Percentiles rank a stretch among this genome's conserved stretches.
Conservation (phyloP, 2,888 invertebrate genomes). For the Norana najaformis region DNA sequence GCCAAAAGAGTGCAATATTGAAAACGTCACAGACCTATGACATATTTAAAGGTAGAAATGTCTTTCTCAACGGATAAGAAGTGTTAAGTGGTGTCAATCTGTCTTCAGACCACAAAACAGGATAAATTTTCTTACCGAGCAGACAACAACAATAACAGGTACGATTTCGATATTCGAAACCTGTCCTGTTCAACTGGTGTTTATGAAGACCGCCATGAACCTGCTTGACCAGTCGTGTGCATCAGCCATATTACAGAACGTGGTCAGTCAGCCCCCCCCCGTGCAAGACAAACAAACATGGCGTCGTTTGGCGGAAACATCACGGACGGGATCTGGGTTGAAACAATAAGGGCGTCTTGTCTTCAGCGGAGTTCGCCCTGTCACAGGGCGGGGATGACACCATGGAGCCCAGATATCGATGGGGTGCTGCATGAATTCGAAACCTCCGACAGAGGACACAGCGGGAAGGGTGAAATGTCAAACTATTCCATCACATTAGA, state of each 20-base stretch:
- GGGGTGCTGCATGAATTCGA: slow-evolving; percentile 3
- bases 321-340: background rate
- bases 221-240: background rate
- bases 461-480: slow-evolving; percentile 13
- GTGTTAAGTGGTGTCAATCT: background rate
- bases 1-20: background rate
- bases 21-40: slow-evolving; percentile 1
- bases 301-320: background rate
- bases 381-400: background rate
- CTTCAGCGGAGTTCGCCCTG: background rate
- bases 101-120: background rate
- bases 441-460: slow-evolving; percentile 13
- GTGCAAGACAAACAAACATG: background rate
- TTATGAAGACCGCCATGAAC: background rate
- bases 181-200: background rate
- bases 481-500: slow-evolving; percentile 13
- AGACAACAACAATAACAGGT: background rate
- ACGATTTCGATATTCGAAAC: background rate
- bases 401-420: background rate
- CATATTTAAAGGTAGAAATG: background rate
- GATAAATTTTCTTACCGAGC: background rate
- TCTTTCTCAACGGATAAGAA: background rate
- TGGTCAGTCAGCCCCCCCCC: background rate
- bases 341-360: background rate
- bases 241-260: background rate